Evolutionary conservation across 1,140 invertebrate species (phyloP), one percentile per base, ranked within the genome.

Genomic region (Drosophila funebris): DNA sequence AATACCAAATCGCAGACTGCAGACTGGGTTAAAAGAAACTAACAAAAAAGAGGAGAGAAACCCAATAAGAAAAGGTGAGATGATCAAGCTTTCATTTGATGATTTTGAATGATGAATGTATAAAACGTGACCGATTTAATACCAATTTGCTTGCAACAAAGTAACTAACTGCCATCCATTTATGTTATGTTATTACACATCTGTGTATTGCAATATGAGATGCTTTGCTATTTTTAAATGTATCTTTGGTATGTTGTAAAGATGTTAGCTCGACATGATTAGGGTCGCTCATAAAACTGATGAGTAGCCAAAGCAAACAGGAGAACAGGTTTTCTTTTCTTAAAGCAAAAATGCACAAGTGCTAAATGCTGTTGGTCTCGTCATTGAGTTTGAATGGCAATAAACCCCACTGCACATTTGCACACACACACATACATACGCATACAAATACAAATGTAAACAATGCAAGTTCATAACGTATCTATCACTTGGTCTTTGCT

Each of bases 381-480:
- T 4, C 39, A 54, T 61, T 48, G 60, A 41, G 50, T 22, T 71
- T 57, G 41, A 22, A 22, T 44, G 50, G 14, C 14, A 72, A n/a
- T n/a, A 50, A 31, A 13, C 31, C 31, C 13, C 31, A 52, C 64
- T 29, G 48, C 57, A 29, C 11, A 27, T 44, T 58, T 50, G 41
- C 66, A 37, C 4, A 14, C 41, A 29, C 8, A 29, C 22, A 37
- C 13, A n/a, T n/a, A 16, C 24, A 16, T 14, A 29, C 13, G 22
- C 11, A 46, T 5, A 52, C 60, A 22, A 39, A 82, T 48, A 71
- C 74, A 78, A 68, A 70, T 44, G 54, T 78, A 83, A 83, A 78
- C 70, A 87, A 78, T 75, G 62, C 78, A 76, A 68, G 64, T 62
- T 80, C 60, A 58, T 66, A 81, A 67, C 48, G 48, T 68, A 64